These are phyloP conservation scores for Drosophila ambigua DNA, from an alignment of 1,140 invertebrate genomes.

Conservation along the genomic window DNA sequence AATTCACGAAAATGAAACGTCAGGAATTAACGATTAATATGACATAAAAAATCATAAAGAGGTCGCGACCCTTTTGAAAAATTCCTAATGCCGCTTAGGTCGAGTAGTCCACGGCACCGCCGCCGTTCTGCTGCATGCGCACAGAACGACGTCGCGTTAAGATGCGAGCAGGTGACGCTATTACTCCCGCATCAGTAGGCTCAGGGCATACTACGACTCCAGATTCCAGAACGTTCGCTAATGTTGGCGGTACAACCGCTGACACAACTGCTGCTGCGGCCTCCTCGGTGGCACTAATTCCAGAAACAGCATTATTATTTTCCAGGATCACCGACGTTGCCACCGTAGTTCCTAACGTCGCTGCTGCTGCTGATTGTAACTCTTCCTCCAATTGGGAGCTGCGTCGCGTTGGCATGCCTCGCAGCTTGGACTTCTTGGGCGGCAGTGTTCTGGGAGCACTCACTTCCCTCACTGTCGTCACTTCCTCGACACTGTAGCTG, in stretches of 20 bases:
- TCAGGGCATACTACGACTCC: conserved; percentile 61
- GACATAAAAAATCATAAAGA: conserved; percentile 50
- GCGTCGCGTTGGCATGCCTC: conserved; percentile 53
- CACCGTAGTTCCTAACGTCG: conserved; percentile 83
- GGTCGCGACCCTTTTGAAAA: conserved; percentile 41
- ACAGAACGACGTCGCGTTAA: conserved; percentile 76
- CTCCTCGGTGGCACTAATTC: conserved; percentile 62
- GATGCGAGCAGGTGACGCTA: conserved; percentile 60
- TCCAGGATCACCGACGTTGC: conserved; percentile 73
- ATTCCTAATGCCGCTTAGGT: conserved; percentile 24
- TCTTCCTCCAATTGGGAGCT: conserved; percentile 87
- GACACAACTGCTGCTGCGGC: conserved; percentile 19
- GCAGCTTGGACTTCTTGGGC: conserved; percentile 83
- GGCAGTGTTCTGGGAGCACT: conserved; percentile 68
- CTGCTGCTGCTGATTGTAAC: conserved; percentile 64
- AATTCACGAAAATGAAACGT: conserved; percentile 66
- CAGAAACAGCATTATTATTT: conserved; percentile 75
- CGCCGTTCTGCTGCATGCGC: conserved; percentile 77
- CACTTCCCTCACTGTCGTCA: conserved; percentile 44
- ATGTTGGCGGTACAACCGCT: conserved; percentile 4
- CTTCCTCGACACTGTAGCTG: conserved; percentile 35
- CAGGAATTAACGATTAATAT: conserved; percentile 60
- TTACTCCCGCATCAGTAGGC: conserved; percentile 18
- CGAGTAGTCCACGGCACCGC: conserved; percentile 58
- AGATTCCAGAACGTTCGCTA: conserved; percentile 5